phyloP scores from a whole-genome alignment of 37 sponge, comb jelly and placozoan genomes.

The Ephydatia muelleri region DNA sequence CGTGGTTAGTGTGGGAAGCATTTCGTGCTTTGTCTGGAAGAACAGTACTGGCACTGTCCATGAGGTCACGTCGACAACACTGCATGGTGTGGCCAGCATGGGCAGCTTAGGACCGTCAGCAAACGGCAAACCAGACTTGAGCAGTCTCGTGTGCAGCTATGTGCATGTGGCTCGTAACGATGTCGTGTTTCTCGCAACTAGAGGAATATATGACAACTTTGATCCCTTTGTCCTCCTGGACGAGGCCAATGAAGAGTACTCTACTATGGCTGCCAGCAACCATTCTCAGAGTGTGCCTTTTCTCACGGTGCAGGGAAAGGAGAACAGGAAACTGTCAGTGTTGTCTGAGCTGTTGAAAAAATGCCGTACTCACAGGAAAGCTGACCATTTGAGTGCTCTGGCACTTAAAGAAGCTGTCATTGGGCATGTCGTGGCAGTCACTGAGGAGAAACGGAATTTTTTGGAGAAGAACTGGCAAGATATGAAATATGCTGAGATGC shows the following conservation, averaged over 20 bases:
- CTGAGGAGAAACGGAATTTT: conserved; percentile 58
- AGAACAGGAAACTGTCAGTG: conserved; percentile 2
- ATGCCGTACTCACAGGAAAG: not conserved
- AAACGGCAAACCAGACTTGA: conserved; percentile 74
- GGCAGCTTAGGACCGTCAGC: conserved; percentile 71
- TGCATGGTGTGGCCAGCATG: conserved; percentile 35
- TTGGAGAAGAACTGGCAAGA: conserved; percentile 52
- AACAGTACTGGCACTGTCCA: conserved; percentile 32
- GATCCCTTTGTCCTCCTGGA: conserved; percentile 67
- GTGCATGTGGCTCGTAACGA: conserved; percentile 50
- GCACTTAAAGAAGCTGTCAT: conserved; percentile 50
- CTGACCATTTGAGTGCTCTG: not conserved
- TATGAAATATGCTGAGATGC: not conserved
- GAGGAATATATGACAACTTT: conserved; percentile 83
- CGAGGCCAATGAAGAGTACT: not conserved
- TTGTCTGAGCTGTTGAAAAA: conserved; percentile 30
- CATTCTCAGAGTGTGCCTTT: not conserved
- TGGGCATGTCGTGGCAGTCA: conserved; percentile 32
- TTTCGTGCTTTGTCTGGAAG: conserved; percentile 73
- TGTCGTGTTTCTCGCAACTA: conserved; percentile 67
- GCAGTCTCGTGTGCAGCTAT: conserved; percentile 68
- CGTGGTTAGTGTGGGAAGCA: conserved; percentile 81
- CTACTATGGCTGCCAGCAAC: too few species aligned
- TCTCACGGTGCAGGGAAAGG: conserved; percentile 45
- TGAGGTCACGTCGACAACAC: conserved; percentile 69